These are phyloP conservation scores for Paramormyrops kingsleyae DNA, from an alignment of 2,113 vertebrate genomes.

Conservation along the genomic window DNA sequence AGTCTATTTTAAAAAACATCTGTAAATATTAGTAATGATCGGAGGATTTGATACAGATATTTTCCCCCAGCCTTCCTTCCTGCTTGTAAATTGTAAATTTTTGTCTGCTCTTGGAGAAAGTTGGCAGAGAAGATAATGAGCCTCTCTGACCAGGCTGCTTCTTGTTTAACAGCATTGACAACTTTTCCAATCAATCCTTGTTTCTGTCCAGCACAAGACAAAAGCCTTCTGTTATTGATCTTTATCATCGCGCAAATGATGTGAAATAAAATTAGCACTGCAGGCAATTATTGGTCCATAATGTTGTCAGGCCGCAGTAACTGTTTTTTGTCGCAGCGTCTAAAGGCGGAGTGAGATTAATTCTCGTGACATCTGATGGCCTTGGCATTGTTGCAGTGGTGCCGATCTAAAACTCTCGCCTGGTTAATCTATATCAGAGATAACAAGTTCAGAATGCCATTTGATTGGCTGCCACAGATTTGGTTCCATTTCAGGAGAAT, in stretches of 20 bases:
- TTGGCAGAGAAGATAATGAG: slow-evolving; percentile 24
- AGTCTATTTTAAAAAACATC: neutral
- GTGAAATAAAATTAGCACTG: slow-evolving; percentile 35
- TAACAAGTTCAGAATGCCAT: neutral
- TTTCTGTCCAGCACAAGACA: slow-evolving; percentile 44
- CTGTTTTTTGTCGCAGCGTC: neutral
- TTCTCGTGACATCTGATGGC: neutral
- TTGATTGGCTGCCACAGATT: neutral
- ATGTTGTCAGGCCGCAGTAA: slow-evolving; percentile 8
- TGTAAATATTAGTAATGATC: neutral
- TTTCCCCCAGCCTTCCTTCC: neutral
- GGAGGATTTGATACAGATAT: neutral
- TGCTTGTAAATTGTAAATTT: neutral
- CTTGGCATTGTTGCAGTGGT: neutral
- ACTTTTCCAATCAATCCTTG: slow-evolving; percentile 37
- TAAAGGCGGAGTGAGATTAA: neutral
- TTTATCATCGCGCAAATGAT: slow-evolving; percentile 38
- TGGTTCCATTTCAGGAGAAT: neutral
- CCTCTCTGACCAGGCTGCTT: slow-evolving; percentile 36
- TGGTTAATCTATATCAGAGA: neutral
- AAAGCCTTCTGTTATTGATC: slow-evolving; percentile 38
- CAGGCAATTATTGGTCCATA: slow-evolving; percentile 19
- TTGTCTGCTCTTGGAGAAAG: neutral
- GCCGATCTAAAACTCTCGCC: neutral
- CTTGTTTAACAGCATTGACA: slow-evolving; percentile 31